Base-by-base conservation (phyloP, 2,888 invertebrate species). In the Campoplex nolae region DNA sequence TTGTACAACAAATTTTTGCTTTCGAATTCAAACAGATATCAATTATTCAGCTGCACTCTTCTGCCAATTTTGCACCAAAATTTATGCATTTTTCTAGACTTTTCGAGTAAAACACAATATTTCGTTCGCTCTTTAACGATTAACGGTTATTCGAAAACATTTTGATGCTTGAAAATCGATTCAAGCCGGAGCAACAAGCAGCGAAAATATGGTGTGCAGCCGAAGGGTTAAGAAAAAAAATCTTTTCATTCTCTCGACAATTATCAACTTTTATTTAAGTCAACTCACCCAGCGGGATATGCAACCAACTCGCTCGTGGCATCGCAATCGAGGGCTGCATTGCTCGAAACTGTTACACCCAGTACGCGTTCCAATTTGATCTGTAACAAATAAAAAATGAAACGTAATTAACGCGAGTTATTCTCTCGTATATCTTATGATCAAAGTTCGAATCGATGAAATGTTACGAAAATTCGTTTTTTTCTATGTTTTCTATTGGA, bases 251-350 rank as follows among this genome's bases (percentile, higher is more conserved):
- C 13, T 7, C 58, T 3, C 11, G 32, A 62, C 1, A 32, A 32
- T 32, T 32, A 18, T 8, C 23, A 62, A 32, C 13, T 75, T 67
- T n/a, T 78, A 68, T 51, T n/a, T n/a, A 35, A 81, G 87, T 82
- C 68, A 84, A 96, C 98, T 97, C 95, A 99, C 99, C 99, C 99
- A 91, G 99, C 99, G 83, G 99, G 98, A 96, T 99, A 99, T 28
- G 99, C 99, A 91, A 99, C 97, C 84, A 97, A 96, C 93, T 98
- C 98, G 88, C 97, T 97, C 93, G 97, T 97, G 51, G 97, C 97
- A 94, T 99, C 98, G 94, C 97, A 98, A 95, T 97, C 98, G 91
- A 99, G 96, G 35, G 98, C 98, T 90, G 99, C 98, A 95, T 98
- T 99, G 94, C 97, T 98, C 93, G 97, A 96, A 85, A 98, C 98